Evolutionary conservation across 1,140 invertebrate genomes (phyloP), one percentile per base, ranked within the genome.

Genomic region (Magallana angulata): DNA sequence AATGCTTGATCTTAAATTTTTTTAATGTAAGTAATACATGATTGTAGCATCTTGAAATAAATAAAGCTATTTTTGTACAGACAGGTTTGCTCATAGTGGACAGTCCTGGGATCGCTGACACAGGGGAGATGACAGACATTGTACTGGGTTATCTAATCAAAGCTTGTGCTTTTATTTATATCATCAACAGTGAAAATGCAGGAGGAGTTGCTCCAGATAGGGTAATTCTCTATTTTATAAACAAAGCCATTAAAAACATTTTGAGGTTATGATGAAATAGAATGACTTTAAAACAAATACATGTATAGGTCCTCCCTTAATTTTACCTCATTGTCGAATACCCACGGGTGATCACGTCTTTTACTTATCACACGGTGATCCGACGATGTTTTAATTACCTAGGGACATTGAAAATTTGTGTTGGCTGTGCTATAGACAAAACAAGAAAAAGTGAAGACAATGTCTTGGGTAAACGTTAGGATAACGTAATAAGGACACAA

Each of bases 51-150:
- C 18, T 57, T 8, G 16, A 14, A 57, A 57, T 82, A 57, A 7
- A 18, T 82, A 16, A 7, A 82, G 8, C 57, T 57, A 1, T 11
- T 82, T 57, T 57, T 48, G 14, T 57, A 57, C 36, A 94, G 93
- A 89, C 87, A 82, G 93, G 93, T 16, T 83, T 94, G 36, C 89
- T 91, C 2, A 91, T 94, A 68, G 92, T 94, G 1, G 93, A 94
- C 87, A 94, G 91, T 68, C 93, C 93, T 14, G 93, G 93, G 9
- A 90, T 94, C 68, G 93, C 92, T 16, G 93, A 94, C 57, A 91
- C 91, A 71, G 86, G 91, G n/a, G 88, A 90, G 36, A 93, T 94
- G 93, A 91, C 91, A 0, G 68, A 90, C 1, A 80, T 92, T 30
- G 91, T 93, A 11, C 90, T 91, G 60, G 88, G 91, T 18, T 94